Evolutionary conservation across 2,888 invertebrate species (phyloP), one percentile per base, ranked within the genome.

Genomic region (Yponomeuta evonymella): DNA sequence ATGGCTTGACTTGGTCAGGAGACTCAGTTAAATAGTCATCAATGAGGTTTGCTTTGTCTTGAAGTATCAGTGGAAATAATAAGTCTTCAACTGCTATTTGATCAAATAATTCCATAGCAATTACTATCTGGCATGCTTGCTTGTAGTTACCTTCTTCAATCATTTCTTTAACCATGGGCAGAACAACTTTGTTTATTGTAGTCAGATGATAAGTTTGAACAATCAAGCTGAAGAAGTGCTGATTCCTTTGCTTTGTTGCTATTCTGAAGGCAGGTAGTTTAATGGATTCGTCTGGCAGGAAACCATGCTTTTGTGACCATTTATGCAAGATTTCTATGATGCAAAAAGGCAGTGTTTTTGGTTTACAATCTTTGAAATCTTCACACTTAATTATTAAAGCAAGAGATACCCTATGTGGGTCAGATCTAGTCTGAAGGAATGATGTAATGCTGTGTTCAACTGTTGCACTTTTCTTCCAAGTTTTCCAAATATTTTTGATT

Each of bases 31-130:
- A 87, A 87, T 96, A 97, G 72, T 96, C 95, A 83, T 97, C 96
- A 67, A 96, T 95, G 75, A 96, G 86, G 74, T 94, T 94, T 15
- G 95, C 85, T 82, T 96, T 97, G 80, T 97, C 97, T 90, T 97
- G 97, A 65, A 97, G 87, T 76, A 97, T 92, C 70, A 98, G 87
- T 0, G 97, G 97, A 74, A 98, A 91, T 9, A 97, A 81, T 76
- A 97, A 93, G 72, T 95, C 94, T 79, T 96, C 94, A 70, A 96
- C 94, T 69, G 93, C 88, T 81, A 96, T 96, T 71, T 94, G 88
- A 73, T 94, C 88, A 78, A 95, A 95, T 63, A 97, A 83, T 74
- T 95, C 92, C 79, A 97, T 89, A 70, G 95, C 92, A 71, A 94
- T 93, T 9, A 94, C 93, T 86, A 95, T 94, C 79, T 96, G 95